Base-by-base conservation (phyloP, 2,888 invertebrate species). In the Ligdia adustata region DNA sequence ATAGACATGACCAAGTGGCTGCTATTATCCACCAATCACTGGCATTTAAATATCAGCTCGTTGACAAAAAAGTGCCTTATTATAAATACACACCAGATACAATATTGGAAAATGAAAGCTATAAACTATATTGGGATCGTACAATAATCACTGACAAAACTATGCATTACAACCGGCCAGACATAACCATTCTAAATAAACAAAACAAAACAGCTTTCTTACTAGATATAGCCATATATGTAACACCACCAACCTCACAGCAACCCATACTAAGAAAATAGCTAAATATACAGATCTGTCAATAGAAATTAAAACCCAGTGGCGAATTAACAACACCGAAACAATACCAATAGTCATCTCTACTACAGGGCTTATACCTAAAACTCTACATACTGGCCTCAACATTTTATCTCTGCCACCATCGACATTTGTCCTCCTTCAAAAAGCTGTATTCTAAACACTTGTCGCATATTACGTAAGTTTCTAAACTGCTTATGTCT, bases 401-500 rank as follows among this genome's bases (percentile, higher is more conserved):
- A 6, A 13, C 11, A 13, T 13, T 6, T 11, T 27, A 6, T 4
- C 9, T 4, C 2, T 6, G 5, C 12, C 4, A 7, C 1, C 12
- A 12, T 6, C 4, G 5, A 29, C 1, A 6, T 29, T 13, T 7
- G 3, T 12, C 5, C 29, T 12, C 5, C 13, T 29, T 6, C 29
- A 29, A 29, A 29, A 29, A 13, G 29, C 29, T 22, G 22, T 18
- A n/a, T n/a, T n/a, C n/a, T n/a, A n/a, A n/a, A n/a, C n/a, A n/a
- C n/a, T n/a, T n/a, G n/a, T n/a, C n/a, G n/a, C n/a, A n/a, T n/a
- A n/a, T n/a, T n/a, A n/a, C n/a, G n/a, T n/a, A n/a, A n/a, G n/a
- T n/a, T n/a, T n/a, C n/a, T n/a, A n/a, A n/a, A n/a, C n/a, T n/a
- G n/a, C n/a, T n/a, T n/a, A n/a, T n/a, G n/a, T n/a, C n/a, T n/a